phyloP scores from a whole-genome alignment of 1,140 invertebrate genomes.

The Protaetia brevitarsis region DNA sequence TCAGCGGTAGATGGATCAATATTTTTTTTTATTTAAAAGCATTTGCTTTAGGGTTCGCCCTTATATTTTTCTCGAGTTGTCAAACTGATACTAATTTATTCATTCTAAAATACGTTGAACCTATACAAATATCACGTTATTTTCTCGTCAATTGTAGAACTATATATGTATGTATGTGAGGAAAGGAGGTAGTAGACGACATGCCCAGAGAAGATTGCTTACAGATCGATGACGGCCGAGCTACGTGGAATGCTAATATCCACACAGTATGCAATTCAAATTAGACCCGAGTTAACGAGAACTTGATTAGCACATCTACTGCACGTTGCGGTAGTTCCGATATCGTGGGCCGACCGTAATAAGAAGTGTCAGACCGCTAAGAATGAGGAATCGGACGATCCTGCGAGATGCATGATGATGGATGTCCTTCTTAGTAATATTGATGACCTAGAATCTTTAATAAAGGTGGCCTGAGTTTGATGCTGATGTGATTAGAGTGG shows the following conservation, averaged over 20 bases:
- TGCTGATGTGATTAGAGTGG: too few species aligned
- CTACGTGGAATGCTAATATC: conserved; percentile 39
- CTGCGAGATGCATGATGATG: not conserved
- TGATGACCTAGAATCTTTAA: not conserved
- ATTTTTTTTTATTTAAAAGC: too few species aligned
- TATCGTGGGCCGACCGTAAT: conserved; percentile 20
- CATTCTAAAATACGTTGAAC: too few species aligned
- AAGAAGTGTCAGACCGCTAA: conserved; percentile 2
- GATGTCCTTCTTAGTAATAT: conserved; percentile 1
- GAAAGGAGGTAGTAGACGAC: not conserved
- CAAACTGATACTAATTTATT: too few species aligned
- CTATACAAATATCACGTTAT: too few species aligned
- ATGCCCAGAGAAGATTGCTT: conserved; percentile 24
- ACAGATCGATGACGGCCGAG: conserved; percentile 37
- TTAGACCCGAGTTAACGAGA: conserved; percentile 40
- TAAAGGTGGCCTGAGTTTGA: too few species aligned
- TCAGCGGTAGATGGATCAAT: too few species aligned
- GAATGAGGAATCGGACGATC: conserved; percentile 3
- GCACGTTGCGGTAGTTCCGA: conserved; percentile 33
- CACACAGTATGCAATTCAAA: conserved; percentile 42
- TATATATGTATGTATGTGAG: too few species aligned
- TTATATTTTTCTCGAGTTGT: too few species aligned
- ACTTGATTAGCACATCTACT: conserved; percentile 42
- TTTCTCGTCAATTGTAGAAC: too few species aligned
- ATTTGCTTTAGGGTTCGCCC: too few species aligned